Percentiles rank a stretch among this genome's conserved stretches.
Conservation (phyloP, 1,140 invertebrate species). For the Drosophila lini region DNA sequence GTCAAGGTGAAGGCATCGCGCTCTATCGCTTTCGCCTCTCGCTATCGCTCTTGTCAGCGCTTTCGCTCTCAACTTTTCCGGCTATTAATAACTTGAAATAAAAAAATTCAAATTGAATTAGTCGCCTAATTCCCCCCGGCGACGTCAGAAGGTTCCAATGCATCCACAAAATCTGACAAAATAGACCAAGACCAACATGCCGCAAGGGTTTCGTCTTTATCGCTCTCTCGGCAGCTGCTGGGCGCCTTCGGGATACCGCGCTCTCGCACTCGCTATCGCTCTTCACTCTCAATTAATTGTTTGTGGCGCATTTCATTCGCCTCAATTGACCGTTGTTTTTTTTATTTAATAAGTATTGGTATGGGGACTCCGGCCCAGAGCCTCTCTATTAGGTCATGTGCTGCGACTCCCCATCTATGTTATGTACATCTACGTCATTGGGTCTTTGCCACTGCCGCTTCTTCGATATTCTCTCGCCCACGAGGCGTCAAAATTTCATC, state of each 20-base stretch:
- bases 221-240: slow-evolving; percentile 1
- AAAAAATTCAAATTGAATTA: slow-evolving; percentile 42
- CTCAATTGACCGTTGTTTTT: slow-evolving; percentile 45
- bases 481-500: slow-evolving; percentile 41
- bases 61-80: background rate
- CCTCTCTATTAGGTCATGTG: slow-evolving; percentile 15
- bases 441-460: background rate
- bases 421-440: slow-evolving; percentile 33
- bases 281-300: slow-evolving; percentile 42
- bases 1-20: slow-evolving; percentile 53
- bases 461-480: slow-evolving; percentile 23
- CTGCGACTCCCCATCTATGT: slow-evolving; percentile 1
- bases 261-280: background rate
- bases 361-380: slow-evolving; percentile 8
- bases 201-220: background rate
- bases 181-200: background rate
- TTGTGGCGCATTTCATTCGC: slow-evolving; percentile 45
- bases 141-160: slow-evolving; percentile 38
- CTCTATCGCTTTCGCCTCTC: background rate
- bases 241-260: background rate
- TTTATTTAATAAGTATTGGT: background rate
- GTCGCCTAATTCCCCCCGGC: slow-evolving; percentile 19
- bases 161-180: background rate
- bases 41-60: slow-evolving; percentile 1
- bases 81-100: slow-evolving; percentile 43